These are phyloP conservation scores for Ostrea edulis DNA, from an alignment of 1,140 invertebrate species.

Conservation along the genomic window DNA sequence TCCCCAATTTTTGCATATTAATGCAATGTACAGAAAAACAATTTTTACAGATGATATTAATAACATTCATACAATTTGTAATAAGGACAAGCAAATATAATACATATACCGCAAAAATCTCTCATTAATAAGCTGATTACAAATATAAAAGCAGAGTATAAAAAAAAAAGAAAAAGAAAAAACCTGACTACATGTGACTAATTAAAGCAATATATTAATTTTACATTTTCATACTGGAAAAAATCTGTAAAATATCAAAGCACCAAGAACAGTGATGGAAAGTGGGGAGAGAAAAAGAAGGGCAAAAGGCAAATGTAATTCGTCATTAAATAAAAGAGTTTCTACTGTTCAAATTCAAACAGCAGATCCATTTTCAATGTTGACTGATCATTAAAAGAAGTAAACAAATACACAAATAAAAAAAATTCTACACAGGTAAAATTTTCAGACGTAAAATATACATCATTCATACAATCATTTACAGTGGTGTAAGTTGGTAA, in stretches of 20 bases:
- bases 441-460: not conserved
- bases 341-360: not conserved
- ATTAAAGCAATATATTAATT: not conserved
- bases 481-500: not conserved
- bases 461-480: slow-evolving; percentile 1
- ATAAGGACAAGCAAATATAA: not conserved
- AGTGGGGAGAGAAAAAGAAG: not conserved
- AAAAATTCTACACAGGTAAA: not conserved
- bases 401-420: not conserved
- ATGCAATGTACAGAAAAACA: not conserved
- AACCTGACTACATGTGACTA: not conserved
- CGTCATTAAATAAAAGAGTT: not conserved
- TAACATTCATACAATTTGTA: not conserved
- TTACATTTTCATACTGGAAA: not conserved
- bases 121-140: slow-evolving; percentile 15
- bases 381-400: not conserved
- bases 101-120: not conserved
- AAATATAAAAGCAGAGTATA: not conserved
- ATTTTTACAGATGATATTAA: not conserved
- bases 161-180: not conserved
- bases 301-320: not conserved
- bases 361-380: not conserved
- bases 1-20: not conserved
- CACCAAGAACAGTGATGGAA: slow-evolving; percentile 7
- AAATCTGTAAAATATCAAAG: not conserved